Evolutionary conservation across 2,888 invertebrate species (phyloP).

Genomic region (Drosophila austrosaltans): DNA sequence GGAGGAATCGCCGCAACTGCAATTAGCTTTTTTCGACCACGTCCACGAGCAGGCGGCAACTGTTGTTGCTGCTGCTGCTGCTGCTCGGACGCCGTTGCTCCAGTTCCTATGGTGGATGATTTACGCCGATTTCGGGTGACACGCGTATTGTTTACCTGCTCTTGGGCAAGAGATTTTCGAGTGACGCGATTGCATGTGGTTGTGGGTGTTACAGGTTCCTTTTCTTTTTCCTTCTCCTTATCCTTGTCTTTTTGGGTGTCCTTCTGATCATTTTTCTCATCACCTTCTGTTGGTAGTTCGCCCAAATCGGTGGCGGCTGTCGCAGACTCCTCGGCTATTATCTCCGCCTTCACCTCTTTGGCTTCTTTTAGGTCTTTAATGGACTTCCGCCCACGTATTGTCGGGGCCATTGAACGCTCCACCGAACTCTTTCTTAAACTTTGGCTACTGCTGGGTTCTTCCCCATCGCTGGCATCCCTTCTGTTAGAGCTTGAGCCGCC

Average conservation of each 20-base stretch:
- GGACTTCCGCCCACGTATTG: slow-evolving; percentile 77
- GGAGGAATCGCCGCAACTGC: slow-evolving; percentile 33
- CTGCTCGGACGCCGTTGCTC: slow-evolving; percentile 23
- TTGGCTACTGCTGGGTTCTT: slow-evolving; percentile 39
- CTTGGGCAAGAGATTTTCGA: slow-evolving; percentile 80
- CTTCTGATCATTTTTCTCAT: slow-evolving; percentile 29
- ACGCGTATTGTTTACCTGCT: slow-evolving; percentile 76
- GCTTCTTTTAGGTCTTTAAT: slow-evolving; percentile 72
- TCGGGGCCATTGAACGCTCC: slow-evolving; percentile 39
- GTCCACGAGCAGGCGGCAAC: slow-evolving; percentile 57
- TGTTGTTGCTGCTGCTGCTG: slow-evolving; percentile 48
- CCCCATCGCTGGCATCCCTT: slow-evolving; percentile 43
- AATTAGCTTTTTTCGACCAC: slow-evolving; percentile 54
- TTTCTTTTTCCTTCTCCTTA: slow-evolving; percentile 53
- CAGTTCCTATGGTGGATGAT: slow-evolving; percentile 51
- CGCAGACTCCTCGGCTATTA: slow-evolving; percentile 34
- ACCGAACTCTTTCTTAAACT: slow-evolving; percentile 56
- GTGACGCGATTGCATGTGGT: slow-evolving; percentile 77
- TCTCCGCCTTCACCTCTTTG: slow-evolving; percentile 55
- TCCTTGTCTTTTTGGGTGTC: slow-evolving; percentile 24
- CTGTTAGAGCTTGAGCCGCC: slow-evolving; percentile 14
- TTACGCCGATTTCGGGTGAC: slow-evolving; percentile 78
- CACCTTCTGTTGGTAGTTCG: not conserved
- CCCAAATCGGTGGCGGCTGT: slow-evolving; percentile 39
- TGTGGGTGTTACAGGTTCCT: slow-evolving; percentile 35